These are phyloP conservation scores for Julus scandinavius DNA, from an alignment of 2,888 invertebrate genomes.

Conservation along the genomic window DNA sequence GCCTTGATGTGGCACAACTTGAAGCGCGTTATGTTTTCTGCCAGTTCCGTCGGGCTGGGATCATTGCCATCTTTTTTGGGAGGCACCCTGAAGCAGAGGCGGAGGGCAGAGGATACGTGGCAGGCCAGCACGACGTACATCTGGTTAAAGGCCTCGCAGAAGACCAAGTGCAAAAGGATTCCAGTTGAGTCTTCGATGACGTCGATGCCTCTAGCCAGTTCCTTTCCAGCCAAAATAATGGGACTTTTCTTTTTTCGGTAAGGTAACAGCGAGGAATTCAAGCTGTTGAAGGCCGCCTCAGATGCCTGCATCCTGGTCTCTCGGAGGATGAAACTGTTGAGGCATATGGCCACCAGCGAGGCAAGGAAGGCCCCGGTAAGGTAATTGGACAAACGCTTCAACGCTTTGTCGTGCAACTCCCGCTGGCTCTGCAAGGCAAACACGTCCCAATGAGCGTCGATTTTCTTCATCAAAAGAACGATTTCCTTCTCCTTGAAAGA, in stretches of 20 bases:
- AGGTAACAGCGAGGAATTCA: not conserved
- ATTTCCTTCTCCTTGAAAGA: not conserved
- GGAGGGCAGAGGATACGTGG: not conserved
- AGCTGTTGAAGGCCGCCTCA: not conserved
- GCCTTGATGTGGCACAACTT: constrained; percentile 15
- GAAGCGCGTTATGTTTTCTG: not conserved
- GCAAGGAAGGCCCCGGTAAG: not conserved
- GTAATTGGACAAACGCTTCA: not conserved
- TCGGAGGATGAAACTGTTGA: not conserved
- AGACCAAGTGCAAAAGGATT: not conserved
- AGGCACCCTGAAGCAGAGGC: not conserved
- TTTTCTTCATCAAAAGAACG: not conserved
- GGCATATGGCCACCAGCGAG: not conserved
- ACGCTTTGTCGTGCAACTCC: not conserved
- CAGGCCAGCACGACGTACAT: not conserved
- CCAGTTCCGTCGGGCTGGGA: not conserved
- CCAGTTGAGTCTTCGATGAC: not conserved
- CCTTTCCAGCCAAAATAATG: not conserved
- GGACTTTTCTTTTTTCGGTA: not conserved
- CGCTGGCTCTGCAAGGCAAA: constrained; percentile 4
- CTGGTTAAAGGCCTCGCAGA: constrained; percentile 25
- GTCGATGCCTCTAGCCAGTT: not conserved
- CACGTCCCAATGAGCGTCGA: constrained; percentile 12
- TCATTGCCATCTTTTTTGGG: not conserved
- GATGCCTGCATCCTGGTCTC: not conserved